Conservation (phyloP, 35 echinoderm and acorn worm genomes). For the Apostichopus japonicus region DNA sequence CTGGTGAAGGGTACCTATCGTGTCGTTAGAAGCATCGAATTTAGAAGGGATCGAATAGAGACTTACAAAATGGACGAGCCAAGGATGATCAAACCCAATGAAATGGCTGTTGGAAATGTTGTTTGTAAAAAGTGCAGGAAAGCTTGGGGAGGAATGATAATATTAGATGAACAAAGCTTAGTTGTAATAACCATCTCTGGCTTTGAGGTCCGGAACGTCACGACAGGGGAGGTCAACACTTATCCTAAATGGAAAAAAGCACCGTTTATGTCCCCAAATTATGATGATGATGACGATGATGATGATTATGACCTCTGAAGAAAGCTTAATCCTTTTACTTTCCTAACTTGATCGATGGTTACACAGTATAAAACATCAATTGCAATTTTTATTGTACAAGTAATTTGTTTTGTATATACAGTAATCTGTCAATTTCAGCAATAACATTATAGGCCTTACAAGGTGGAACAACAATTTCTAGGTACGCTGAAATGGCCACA, state of each 20-base stretch:
- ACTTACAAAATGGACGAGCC: not conserved
- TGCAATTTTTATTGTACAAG: too few relatives aligned
- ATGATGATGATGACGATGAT: not conserved
- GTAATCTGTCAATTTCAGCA: too few relatives aligned
- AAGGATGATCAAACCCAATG: constrained; percentile 19
- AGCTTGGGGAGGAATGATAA: constrained; percentile 11
- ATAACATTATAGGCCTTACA: too few relatives aligned
- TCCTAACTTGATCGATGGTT: too few relatives aligned
- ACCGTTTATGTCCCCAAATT: constrained; percentile 16
- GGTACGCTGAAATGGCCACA: too few relatives aligned
- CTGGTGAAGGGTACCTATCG: constrained; percentile 22
- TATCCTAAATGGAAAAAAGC: constrained; percentile 10
- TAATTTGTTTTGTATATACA: too few relatives aligned
- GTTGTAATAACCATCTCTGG: constrained; percentile 17
- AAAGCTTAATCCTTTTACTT: too few relatives aligned
- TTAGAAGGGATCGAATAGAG: not conserved
- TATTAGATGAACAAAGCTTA: constrained; percentile 20
- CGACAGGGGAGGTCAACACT: not conserved
- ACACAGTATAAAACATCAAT: too few relatives aligned
- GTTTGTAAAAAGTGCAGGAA: not conserved
- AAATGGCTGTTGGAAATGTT: constrained; percentile 37
- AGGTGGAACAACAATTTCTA: too few relatives aligned
- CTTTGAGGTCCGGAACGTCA: not conserved
- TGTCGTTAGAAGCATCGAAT: not conserved
- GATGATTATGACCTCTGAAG: too few relatives aligned